phyloP scores from a whole-genome alignment of 1,140 invertebrate genomes.

The Coenobita brevimanus region DNA sequence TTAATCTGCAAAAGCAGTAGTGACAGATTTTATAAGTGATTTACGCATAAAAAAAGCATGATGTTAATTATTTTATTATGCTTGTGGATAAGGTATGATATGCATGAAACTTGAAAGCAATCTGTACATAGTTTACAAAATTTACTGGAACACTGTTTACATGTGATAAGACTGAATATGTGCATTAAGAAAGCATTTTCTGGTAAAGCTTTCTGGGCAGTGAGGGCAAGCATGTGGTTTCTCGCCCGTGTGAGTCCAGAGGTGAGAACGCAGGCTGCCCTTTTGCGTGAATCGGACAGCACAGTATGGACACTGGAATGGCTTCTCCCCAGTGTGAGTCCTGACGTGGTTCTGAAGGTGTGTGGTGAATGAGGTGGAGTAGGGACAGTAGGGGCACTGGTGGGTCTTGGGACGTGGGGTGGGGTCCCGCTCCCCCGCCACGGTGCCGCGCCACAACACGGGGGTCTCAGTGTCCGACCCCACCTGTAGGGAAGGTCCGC shows the following conservation, averaged over 20 bases:
- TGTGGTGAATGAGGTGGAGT: constrained; percentile 21
- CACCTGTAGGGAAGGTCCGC: constrained; percentile 50
- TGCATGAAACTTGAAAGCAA: too few species aligned
- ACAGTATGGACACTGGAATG: constrained; percentile 1
- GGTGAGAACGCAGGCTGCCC: background rate
- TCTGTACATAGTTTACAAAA: too few species aligned
- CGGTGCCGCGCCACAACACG: constrained; percentile 17
- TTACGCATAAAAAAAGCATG: too few species aligned
- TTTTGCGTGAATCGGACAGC: background rate
- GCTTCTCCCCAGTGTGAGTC: constrained; percentile 12
- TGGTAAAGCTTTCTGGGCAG: background rate
- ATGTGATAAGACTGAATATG: background rate
- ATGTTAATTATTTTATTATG: too few species aligned
- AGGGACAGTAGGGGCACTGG: constrained; percentile 41
- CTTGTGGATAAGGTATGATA: too few species aligned
- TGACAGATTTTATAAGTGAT: too few species aligned
- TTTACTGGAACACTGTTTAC: background rate
- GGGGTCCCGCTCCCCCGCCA: background rate
- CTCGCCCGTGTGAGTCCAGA: background rate
- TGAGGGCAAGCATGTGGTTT: background rate
- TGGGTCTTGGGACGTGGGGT: constrained; percentile 3
- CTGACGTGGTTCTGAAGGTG: constrained; percentile 26
- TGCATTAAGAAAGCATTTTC: constrained; percentile 1
- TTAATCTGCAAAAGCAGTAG: too few species aligned
- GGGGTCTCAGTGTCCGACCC: constrained; percentile 26